Conservation (phyloP, 2,797 vertebrate species). For the Vultur gryphus region DNA sequence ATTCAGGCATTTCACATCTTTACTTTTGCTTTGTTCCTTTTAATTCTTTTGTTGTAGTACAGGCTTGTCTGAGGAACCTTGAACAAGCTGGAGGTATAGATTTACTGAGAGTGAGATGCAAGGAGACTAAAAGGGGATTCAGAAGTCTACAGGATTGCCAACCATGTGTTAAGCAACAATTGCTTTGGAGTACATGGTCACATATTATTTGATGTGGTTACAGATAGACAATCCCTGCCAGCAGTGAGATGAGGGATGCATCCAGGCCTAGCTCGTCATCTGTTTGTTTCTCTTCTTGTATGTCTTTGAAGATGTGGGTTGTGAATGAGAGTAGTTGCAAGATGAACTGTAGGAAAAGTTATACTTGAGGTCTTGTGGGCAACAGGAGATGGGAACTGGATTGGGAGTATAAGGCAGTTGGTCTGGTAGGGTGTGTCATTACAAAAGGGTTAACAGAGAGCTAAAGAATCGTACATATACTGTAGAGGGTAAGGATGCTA, state of each 20-base stretch:
- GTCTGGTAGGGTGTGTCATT: background rate
- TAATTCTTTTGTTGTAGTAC: background rate
- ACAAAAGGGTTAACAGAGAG: background rate
- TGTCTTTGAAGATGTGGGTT: background rate
- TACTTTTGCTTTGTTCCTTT: background rate
- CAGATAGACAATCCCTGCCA: background rate
- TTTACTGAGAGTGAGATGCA: background rate
- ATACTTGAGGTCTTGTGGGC: background rate
- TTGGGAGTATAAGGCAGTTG: background rate
- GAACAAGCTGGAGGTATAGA: background rate
- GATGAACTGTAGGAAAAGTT: background rate
- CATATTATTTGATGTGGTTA: constrained; percentile 22
- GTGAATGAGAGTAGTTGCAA: background rate
- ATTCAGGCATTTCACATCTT: background rate
- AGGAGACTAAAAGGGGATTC: background rate
- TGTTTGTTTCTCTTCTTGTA: background rate
- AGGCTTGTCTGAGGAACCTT: background rate
- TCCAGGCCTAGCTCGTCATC: background rate
- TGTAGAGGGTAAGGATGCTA: background rate
- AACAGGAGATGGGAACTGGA: background rate
- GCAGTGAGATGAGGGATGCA: background rate
- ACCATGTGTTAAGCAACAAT: background rate
- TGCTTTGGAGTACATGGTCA: background rate
- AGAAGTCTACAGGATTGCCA: background rate
- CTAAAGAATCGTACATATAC: background rate